These are phyloP conservation scores for Myiozetetes cayanensis DNA, from an alignment of 2,113 vertebrate species.

Conservation along the genomic window DNA sequence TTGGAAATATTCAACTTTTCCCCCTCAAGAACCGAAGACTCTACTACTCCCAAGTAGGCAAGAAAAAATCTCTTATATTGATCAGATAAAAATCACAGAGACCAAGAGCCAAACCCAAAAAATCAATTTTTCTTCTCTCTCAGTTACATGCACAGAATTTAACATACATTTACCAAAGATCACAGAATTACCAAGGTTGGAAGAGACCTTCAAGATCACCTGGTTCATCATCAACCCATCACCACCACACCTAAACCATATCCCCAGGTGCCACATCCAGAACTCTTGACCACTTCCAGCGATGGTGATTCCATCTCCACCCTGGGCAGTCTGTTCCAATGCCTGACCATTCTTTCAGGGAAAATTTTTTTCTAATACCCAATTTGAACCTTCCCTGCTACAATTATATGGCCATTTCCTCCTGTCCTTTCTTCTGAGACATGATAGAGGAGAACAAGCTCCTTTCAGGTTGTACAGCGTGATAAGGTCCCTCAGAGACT, in stretches of 20 bases:
- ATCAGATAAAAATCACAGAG: not conserved
- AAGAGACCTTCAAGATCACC: not conserved
- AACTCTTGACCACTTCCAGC: not conserved
- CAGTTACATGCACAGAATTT: not conserved
- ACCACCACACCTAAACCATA: not conserved
- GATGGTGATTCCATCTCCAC: too few species aligned
- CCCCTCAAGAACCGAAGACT: not conserved
- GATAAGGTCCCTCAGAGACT: rapidly evolving
- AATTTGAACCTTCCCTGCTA: not conserved
- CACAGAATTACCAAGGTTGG: not conserved
- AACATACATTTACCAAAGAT: rapidly evolving
- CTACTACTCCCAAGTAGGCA: not conserved
- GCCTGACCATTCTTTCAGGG: not conserved
- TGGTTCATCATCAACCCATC: not conserved
- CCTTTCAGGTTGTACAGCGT: not conserved
- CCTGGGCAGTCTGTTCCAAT: not conserved
- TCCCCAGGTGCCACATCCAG: not conserved
- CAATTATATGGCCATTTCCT: not conserved
- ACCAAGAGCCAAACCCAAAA: not conserved
- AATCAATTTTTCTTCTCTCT: not conserved
- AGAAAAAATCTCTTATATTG: not conserved
- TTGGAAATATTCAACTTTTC: not conserved
- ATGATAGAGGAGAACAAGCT: not conserved
- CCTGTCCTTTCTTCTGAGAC: not conserved
- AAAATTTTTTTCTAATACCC: too few species aligned